A percentile compares a stretch with the other conserved stretches of the same genome.
phyloP scores from a whole-genome alignment of 2,888 invertebrate genomes.

The Drosophila kambysellisi region DNA sequence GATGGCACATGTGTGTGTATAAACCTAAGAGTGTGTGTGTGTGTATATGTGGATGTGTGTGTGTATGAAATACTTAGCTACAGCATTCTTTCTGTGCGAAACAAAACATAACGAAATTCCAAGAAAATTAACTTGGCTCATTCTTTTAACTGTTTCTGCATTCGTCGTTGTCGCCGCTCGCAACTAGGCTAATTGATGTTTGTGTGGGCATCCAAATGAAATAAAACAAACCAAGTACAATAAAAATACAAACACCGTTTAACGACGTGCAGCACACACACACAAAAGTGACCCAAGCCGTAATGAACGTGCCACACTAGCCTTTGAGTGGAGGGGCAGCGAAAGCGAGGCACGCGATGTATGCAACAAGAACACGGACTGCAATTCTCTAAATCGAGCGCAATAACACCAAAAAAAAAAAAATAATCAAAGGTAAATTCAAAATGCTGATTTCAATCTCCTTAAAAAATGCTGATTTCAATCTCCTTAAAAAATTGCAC shows the following conservation, averaged over 20 bases:
- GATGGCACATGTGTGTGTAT: constrained; percentile 8
- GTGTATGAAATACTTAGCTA: constrained; percentile 37
- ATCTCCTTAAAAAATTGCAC: not conserved
- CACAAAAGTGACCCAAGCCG: constrained; percentile 12
- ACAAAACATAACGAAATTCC: constrained; percentile 48
- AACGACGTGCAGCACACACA: constrained; percentile 7
- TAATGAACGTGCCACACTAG: constrained; percentile 53
- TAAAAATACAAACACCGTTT: constrained; percentile 14
- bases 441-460: not conserved
- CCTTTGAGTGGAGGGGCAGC: not conserved
- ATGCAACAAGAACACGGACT: constrained; percentile 43
- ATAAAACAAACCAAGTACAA: constrained; percentile 49
- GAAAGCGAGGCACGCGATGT: constrained; percentile 47
- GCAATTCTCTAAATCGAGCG: constrained; percentile 14
- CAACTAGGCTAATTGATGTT: constrained; percentile 73
- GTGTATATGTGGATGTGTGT: constrained; percentile 7
- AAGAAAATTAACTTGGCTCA: constrained; percentile 69
- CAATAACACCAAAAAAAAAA: constrained; percentile 2
- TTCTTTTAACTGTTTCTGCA: constrained; percentile 36
- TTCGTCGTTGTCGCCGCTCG: constrained; percentile 33
- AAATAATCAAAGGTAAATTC: constrained; percentile 35
- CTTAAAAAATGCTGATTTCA: not conserved
- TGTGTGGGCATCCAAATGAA: constrained; percentile 48
- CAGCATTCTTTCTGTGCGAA: constrained; percentile 35
- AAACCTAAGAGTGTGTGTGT: constrained; percentile 1